Base-by-base conservation (phyloP, 2,888 invertebrate species). In the Thelaira solivaga region DNA sequence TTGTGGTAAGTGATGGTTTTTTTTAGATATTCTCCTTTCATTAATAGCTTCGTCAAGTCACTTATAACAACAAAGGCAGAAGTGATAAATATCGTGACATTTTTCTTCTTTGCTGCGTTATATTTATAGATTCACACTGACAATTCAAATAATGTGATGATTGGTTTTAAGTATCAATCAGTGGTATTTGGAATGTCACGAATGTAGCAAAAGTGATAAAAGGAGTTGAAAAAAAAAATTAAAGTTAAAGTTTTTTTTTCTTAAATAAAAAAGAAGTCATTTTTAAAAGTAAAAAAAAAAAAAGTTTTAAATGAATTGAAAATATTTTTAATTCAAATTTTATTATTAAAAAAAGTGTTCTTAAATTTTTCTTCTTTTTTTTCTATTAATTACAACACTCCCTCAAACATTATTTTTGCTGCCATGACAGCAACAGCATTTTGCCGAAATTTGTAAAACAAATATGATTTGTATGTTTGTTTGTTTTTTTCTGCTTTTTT, bases 101-200 rank as follows among this genome's bases (percentile, higher is more conserved):
- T 47, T 51, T 62, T 55, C 55, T 47, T 16, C 11, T 16, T 36
- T 34, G 24, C 11, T 67, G 67, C 24, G 62, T 61, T 61, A 24
- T 62, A 51, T 75, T 41, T 55, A 75, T 62, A 53, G 34, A 55
- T 72, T 47, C 53, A 47, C 39, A 68, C 31, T 68, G 55, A 62
- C 68, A 68, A 62, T 68, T 62, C 39, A 31, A 68, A 47, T 62
- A 75, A 62, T 68, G 68, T 62, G 62, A 57, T 55, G 68, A 69
- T 62, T 68, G 75, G 62, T 62, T 75, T 75, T 62, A 62, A 68
- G 69, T 62, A 68, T 75, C 68, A 55, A 69, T 75, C 62, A 75
- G 49, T 75, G 75, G 45, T 34, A 20, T 75, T 68, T 53, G n/a
- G 16, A 53, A 36, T 61, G 68, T 55, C 51, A 61, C 24, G 24